phyloP scores from a whole-genome alignment of 1,140 invertebrate genomes.

The Onthophagus taurus region DNA sequence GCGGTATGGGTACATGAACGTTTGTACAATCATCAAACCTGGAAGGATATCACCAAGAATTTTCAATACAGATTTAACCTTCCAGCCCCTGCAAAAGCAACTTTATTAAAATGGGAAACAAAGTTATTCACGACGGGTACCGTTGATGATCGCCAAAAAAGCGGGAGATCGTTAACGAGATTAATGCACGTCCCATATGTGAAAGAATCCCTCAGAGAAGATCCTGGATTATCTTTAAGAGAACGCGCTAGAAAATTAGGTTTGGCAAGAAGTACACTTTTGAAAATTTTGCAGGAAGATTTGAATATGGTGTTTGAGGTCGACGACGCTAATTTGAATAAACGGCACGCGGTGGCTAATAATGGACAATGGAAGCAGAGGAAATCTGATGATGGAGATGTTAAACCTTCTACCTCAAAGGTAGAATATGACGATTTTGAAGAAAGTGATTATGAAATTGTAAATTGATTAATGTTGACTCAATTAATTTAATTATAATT shows the following conservation, averaged over 20 bases:
- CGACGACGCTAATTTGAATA: slow-evolving; percentile 13
- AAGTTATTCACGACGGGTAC: slow-evolving; percentile 23
- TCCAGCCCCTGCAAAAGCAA: slow-evolving; percentile 20
- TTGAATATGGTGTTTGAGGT: slow-evolving; percentile 25
- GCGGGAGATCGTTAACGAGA: slow-evolving; percentile 18
- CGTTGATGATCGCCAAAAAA: slow-evolving; percentile 19
- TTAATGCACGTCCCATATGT: slow-evolving; percentile 29
- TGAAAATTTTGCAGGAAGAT: slow-evolving; percentile 26
- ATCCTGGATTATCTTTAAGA: slow-evolving; percentile 21
- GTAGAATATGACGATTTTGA: neutral
- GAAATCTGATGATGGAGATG: slow-evolving; percentile 5
- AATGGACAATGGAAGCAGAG: slow-evolving; percentile 20
- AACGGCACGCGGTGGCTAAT: slow-evolving; percentile 20
- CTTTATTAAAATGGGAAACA: slow-evolving; percentile 24
- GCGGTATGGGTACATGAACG: slow-evolving; percentile 28
- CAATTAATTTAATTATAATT: too few species aligned
- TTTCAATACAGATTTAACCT: slow-evolving; percentile 23
- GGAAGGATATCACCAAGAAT: slow-evolving; percentile 25
- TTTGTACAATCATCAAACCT: slow-evolving; percentile 24
- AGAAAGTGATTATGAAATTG: neutral
- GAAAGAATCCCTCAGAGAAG: slow-evolving; percentile 22
- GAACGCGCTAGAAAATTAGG: slow-evolving; percentile 25
- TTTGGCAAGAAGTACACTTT: slow-evolving; percentile 19
- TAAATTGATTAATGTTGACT: too few species aligned
- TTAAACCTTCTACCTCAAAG: slow-evolving; percentile 5